Evolutionary conservation across 2,888 invertebrate species (phyloP).

Genomic region (Oithona nana): DNA sequence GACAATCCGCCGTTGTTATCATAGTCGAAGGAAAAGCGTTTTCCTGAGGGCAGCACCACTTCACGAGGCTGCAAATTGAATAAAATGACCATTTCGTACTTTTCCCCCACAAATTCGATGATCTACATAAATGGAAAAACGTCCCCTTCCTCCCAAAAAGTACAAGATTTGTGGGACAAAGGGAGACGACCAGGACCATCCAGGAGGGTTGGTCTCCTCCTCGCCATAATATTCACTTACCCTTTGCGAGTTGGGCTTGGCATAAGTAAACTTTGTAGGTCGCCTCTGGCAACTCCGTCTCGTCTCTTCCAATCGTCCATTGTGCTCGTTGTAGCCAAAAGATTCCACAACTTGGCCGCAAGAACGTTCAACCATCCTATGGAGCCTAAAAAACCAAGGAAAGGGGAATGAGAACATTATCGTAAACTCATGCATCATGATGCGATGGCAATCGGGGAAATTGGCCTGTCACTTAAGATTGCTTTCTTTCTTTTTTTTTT

Average conservation of each 20-base stretch:
- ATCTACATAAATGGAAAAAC: too few relatives aligned
- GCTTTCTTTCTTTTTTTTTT: too few relatives aligned
- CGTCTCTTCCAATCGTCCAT: background rate
- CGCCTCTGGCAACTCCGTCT: background rate
- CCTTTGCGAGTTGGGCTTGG: too few relatives aligned
- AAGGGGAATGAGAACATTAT: background rate
- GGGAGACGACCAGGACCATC: too few relatives aligned
- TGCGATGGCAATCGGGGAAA: background rate
- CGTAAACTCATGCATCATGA: background rate
- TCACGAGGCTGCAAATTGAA: background rate
- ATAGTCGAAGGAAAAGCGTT: background rate
- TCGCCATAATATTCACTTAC: too few relatives aligned
- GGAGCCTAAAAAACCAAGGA: background rate
- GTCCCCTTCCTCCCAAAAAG: too few relatives aligned
- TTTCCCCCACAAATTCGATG: too few relatives aligned
- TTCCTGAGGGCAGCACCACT: constrained; percentile 8
- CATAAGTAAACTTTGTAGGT: background rate
- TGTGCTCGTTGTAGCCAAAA: background rate
- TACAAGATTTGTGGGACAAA: too few relatives aligned
- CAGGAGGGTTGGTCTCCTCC: too few relatives aligned
- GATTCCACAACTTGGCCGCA: background rate
- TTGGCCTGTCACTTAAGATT: background rate
- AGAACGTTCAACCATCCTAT: background rate
- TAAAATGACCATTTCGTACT: background rate
- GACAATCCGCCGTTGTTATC: constrained; percentile 1